Base-by-base conservation (phyloP, 2,888 invertebrate genomes). In the Leptinotarsa rubiginosa region DNA sequence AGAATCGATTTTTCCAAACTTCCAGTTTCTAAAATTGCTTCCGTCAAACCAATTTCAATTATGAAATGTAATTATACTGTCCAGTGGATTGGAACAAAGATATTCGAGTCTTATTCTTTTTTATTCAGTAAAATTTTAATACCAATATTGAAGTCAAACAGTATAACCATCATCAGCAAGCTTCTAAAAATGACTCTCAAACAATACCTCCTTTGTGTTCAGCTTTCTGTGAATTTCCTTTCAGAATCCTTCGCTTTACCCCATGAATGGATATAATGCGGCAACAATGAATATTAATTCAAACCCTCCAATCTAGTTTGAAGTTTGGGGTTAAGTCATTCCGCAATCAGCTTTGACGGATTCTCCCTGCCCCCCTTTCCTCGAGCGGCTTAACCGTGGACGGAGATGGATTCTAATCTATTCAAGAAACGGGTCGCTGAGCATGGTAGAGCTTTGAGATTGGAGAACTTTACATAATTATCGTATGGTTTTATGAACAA, bases 351-450 rank as follows among this genome's bases (percentile, higher is more conserved):
- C 62, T 62, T 18, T 62, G 62, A n/a, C n/a, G 13, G 25, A 59
- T 59, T 22, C 15, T 4, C 59, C 22, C 59, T 31, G 7, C 7
- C 7, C 18, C 54, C 18, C 12, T 18, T 5, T 50, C 50, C 4
- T 16, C 16, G 67, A 67, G 22, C 49, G 18, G 22, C 16, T 12
- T 25, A 22, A 49, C 67, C 20, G 18, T 18, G 20, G 54, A 20
- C 47, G 25, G 3, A 22, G 59, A 15, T 20, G 18, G 7, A 22
- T n/a, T 52, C 67, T 68, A 68, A 67, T 67, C 49, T 52, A 52
- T 67, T 68, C 52, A 25, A 15, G 16, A 68, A 20, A 31, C 52
- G 67, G 52, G 50, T 52, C 67, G n/a, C 31, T 25, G 67, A 52
- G 47, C 31, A 15, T 54, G 10, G 13, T 68, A 4, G 22, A 59